phyloP scores from a whole-genome alignment of 1,140 invertebrate species.

The Probaryconus sp. region DNA sequence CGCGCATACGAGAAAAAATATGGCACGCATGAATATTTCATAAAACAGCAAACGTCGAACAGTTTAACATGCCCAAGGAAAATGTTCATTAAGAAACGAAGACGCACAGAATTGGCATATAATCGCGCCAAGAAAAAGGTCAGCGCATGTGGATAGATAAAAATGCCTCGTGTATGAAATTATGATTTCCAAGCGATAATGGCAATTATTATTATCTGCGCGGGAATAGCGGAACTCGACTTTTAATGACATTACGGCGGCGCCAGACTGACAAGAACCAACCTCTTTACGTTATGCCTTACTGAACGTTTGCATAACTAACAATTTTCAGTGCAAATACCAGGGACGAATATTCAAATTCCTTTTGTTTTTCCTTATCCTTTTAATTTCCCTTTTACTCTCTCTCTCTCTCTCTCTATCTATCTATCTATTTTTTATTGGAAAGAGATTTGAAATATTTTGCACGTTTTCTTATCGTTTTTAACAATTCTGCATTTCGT shows the following conservation, averaged over 20 bases:
- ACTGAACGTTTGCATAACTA: slow-evolving; percentile 21
- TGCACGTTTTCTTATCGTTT: too few species aligned
- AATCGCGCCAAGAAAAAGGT: slow-evolving; percentile 13
- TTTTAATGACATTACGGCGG: slow-evolving; percentile 28
- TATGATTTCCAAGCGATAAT: slow-evolving; percentile 31
- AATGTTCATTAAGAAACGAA: neutral
- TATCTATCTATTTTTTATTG: neutral
- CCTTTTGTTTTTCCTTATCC: neutral
- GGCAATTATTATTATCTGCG: slow-evolving; percentile 32
- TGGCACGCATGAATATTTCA: too few species aligned
- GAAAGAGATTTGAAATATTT: too few species aligned
- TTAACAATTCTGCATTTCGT: too few species aligned
- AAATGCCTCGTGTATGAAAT: slow-evolving; percentile 24
- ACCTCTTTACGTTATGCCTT: slow-evolving; percentile 22
- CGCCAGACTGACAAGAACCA: slow-evolving; percentile 22
- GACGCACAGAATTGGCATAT: neutral
- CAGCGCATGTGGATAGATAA: too few species aligned
- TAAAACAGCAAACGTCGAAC: too few species aligned
- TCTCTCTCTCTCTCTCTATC: neutral
- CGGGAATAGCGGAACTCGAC: slow-evolving; percentile 9
- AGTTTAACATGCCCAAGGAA: too few species aligned
- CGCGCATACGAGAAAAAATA: too few species aligned
- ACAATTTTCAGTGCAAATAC: slow-evolving; percentile 36
- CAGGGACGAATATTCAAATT: slow-evolving; percentile 15
- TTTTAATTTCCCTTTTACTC: too few species aligned